Percentiles rank a stretch among this genome's conserved stretches.
These are phyloP conservation scores for Bombus haemorrhoidalis DNA, from an alignment of 1,140 invertebrate species.

Conservation along the genomic window DNA sequence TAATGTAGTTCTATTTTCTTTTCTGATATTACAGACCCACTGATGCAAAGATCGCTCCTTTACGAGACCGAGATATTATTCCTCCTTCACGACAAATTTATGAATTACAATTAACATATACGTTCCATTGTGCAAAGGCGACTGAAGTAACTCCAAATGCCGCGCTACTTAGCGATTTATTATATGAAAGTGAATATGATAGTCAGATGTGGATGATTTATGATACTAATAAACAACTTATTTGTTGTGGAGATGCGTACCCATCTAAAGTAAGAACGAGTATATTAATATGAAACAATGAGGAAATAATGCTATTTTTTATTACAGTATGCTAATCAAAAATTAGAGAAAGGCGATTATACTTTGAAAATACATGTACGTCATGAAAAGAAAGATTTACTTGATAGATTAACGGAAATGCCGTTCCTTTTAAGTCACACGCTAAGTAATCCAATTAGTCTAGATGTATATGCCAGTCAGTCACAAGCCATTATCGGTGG, in stretches of 20 bases:
- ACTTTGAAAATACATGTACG: conserved; percentile 92
- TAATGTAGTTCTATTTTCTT: background rate
- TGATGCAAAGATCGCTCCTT: conserved; percentile 90
- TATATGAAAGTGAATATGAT: conserved; percentile 98
- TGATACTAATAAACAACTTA: conserved; percentile 94
- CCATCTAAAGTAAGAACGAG: conserved; percentile 88
- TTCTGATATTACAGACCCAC: conserved; percentile 85
- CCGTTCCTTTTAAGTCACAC: conserved; percentile 91
- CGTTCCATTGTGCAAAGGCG: conserved; percentile 91
- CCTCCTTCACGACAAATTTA: conserved; percentile 94
- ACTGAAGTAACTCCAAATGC: conserved; percentile 92
- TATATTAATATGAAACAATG: background rate
- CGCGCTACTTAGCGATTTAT: conserved; percentile 90
- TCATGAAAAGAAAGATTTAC: conserved; percentile 92
- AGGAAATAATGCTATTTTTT: conserved; percentile 34
- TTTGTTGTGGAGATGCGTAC: conserved; percentile 95
- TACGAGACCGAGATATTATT: conserved; percentile 91
- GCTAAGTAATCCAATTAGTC: conserved; percentile 86
- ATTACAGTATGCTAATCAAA: conserved; percentile 89
- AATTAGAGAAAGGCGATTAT: conserved; percentile 98
- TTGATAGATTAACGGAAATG: conserved; percentile 93
- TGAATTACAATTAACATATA: conserved; percentile 93
- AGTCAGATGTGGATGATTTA: conserved; percentile 98
- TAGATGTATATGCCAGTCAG: conserved; percentile 91
- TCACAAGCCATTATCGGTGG: conserved; percentile 87